A percentile compares a stretch with the other conserved stretches of the same genome.
These are phyloP conservation scores for Encarsia formosa DNA, from an alignment of 2,888 invertebrate species.

Conservation along the genomic window DNA sequence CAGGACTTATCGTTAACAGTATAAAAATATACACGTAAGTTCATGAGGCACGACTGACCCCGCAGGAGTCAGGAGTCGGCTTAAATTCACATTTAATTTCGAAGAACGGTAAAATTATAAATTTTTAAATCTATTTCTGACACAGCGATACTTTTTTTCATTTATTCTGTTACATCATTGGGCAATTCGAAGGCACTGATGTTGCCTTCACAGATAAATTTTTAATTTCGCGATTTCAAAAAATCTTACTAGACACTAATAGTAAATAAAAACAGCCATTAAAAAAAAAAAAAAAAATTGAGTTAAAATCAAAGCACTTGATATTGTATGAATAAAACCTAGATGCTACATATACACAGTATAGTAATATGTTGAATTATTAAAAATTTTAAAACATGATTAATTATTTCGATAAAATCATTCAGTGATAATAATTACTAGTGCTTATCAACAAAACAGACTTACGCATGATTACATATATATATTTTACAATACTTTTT, in stretches of 20 bases:
- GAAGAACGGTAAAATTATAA: slow-evolving; percentile 10
- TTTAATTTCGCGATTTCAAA: no score
- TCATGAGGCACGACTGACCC: no score
- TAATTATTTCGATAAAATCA: slow-evolving; percentile 5
- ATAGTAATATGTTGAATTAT: no score
- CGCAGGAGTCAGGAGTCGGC: no score
- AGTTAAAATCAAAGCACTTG: no score
- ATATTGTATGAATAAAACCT: no score
- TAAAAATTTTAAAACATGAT: background rate
- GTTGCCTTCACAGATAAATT: slow-evolving; percentile 11
- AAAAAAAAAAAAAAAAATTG: no score
- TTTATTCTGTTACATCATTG: slow-evolving; percentile 17
- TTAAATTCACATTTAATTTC: slow-evolving; percentile 17
- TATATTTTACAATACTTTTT: no score
- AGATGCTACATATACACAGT: no score
- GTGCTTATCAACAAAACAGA: background rate
- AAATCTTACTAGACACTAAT: no score
- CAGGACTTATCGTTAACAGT: slow-evolving; percentile 37
- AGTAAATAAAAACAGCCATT: no score
- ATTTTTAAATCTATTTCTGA: slow-evolving; percentile 7
- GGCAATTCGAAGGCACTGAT: slow-evolving; percentile 20
- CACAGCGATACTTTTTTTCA: slow-evolving; percentile 16
- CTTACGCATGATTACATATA: background rate
- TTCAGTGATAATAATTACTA: background rate
- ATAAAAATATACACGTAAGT: slow-evolving; percentile 42